phyloP scores from a whole-genome alignment of 1,140 invertebrate species.

The Lethrus apterus region DNA sequence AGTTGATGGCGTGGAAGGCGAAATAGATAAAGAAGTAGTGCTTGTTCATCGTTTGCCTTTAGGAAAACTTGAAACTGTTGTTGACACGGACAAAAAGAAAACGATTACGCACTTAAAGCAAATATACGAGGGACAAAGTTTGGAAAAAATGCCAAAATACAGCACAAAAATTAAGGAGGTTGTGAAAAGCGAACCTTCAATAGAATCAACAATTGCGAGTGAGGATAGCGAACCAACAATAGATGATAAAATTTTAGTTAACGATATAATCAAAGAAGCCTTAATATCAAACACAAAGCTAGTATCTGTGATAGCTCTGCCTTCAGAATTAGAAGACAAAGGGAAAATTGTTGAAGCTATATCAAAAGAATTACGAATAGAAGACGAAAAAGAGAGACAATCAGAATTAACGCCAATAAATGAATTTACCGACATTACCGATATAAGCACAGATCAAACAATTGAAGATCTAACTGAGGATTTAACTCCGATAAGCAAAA shows the following conservation, averaged over 20 bases:
- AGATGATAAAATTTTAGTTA: slow-evolving; percentile 15
- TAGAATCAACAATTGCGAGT: slow-evolving; percentile 1
- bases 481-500: not conserved
- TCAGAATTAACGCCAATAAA: slow-evolving; percentile 7
- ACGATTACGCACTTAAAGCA: too few species aligned
- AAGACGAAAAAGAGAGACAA: not conserved
- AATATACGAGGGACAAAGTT: too few species aligned
- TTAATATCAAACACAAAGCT: slow-evolving; percentile 27
- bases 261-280: slow-evolving; percentile 31
- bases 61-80: too few species aligned
- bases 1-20: slow-evolving; percentile 4
- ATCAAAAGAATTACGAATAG: not conserved
- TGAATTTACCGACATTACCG: slow-evolving; percentile 18
- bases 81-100: too few species aligned
- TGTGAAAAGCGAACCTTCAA: too few species aligned
- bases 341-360: slow-evolving; percentile 6
- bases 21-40: too few species aligned
- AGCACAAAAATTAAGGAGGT: too few species aligned
- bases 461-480: slow-evolving; percentile 8
- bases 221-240: slow-evolving; percentile 12
- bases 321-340: slow-evolving; percentile 15
- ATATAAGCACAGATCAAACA: slow-evolving; percentile 7
- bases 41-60: too few species aligned
- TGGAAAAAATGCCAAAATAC: too few species aligned
- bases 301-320: slow-evolving; percentile 28